Evolutionary conservation across 2,113 vertebrate genomes (phyloP).

Genomic region (Phycodurus eques): DNA sequence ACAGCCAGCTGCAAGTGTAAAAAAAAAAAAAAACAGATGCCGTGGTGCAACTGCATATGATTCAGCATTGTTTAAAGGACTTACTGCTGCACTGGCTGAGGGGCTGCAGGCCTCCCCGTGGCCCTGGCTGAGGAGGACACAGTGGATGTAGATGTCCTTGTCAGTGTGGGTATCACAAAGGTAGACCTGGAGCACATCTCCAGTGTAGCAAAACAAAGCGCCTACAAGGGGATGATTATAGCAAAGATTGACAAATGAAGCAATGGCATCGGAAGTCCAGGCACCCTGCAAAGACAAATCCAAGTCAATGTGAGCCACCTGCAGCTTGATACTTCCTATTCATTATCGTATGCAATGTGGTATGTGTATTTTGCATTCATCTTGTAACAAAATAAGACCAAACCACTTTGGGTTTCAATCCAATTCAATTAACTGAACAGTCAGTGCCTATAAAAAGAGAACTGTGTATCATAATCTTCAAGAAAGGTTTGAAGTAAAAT

Average conservation of each 20-base stretch:
- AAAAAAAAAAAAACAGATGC: neutral
- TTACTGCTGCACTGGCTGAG: slow-evolving; percentile 59
- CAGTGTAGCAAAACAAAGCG: slow-evolving; percentile 77
- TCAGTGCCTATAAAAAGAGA: neutral
- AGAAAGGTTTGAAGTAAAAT: neutral
- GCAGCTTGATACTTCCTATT: neutral
- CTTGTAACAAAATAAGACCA: neutral
- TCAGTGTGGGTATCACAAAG: slow-evolving; percentile 86
- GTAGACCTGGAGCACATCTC: slow-evolving; percentile 82
- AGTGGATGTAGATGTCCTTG: slow-evolving; percentile 84
- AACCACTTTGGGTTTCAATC: neutral
- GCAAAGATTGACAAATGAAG: slow-evolving; percentile 80
- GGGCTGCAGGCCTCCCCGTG: slow-evolving; percentile 71
- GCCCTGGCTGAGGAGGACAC: slow-evolving; percentile 72
- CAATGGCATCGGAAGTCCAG: slow-evolving; percentile 78
- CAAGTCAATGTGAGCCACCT: neutral
- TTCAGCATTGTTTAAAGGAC: neutral
- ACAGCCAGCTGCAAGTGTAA: too few species aligned
- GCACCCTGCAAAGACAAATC: slow-evolving; percentile 62
- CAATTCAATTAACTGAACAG: neutral
- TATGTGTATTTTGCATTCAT: neutral
- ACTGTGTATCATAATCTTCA: neutral
- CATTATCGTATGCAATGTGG: neutral
- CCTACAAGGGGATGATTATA: slow-evolving; percentile 79
- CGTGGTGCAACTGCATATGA: neutral